Conservation (phyloP, 1,140 invertebrate species). For the Drosophila ogumai region DNA sequence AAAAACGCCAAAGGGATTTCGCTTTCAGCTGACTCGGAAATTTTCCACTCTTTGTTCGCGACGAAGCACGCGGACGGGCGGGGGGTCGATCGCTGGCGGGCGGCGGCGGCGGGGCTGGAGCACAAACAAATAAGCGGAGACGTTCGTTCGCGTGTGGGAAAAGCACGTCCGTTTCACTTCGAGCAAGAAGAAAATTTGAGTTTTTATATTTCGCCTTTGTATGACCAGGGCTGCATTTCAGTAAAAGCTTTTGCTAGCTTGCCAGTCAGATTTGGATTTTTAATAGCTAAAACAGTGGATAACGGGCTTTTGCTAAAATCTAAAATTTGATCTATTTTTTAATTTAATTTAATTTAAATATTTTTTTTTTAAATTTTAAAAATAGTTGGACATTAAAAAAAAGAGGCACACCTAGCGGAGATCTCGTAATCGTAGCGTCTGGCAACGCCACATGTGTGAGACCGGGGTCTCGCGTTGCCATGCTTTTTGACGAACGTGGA, state of each 20-base stretch:
- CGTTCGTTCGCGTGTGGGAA: constrained; percentile 15
- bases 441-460: no score
- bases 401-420: no score
- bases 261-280: neutral
- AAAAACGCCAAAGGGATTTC: constrained; percentile 28
- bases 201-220: constrained; percentile 7
- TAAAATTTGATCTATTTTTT: no score
- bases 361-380: no score
- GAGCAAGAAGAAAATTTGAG: constrained; percentile 10
- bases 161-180: constrained; percentile 59
- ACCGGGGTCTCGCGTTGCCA: no score
- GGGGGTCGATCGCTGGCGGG: constrained; percentile 9
- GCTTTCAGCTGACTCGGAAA: constrained; percentile 51
- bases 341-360: no score
- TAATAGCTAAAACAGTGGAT: no score
- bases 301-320: no score
- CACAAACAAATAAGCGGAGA: constrained; percentile 56
- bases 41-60: constrained; percentile 79
- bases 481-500: no score
- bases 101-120: constrained; percentile 31
- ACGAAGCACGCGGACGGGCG: constrained; percentile 28
- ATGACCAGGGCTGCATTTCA: neutral
- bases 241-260: neutral
- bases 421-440: no score
- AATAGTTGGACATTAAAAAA: no score